Conservation (phyloP, 2,797 vertebrate species). For the Hapalemur alaotrensis region DNA sequence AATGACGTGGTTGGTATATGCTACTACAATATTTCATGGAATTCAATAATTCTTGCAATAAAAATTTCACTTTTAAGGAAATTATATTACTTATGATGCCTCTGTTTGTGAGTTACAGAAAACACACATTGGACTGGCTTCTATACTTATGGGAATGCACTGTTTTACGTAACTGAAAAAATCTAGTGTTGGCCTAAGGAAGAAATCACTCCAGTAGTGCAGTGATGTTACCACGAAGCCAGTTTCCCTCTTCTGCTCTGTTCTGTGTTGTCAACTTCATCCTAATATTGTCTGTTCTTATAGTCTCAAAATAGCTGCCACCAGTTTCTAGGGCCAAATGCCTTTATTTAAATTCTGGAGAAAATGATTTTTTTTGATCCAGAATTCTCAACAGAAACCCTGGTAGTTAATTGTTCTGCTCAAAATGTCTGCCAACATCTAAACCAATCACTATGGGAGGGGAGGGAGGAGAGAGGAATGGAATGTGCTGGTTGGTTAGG, state of each 20-base stretch:
- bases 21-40: neutral
- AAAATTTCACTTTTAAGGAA: neutral
- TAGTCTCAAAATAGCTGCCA: neutral
- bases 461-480: neutral
- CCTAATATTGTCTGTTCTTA: neutral
- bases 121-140: neutral
- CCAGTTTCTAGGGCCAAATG: neutral
- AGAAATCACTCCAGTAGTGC: neutral
- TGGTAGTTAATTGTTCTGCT: neutral
- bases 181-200: neutral
- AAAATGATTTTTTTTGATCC: slow-evolving; percentile 15
- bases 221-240: neutral
- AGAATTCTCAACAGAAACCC: neutral
- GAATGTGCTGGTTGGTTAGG: neutral
- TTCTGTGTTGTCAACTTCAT: neutral
- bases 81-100: neutral
- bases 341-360: neutral
- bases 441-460: neutral
- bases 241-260: neutral
- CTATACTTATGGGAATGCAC: neutral
- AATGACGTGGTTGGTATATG: neutral
- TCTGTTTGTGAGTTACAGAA: neutral
- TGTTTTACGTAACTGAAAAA: neutral
- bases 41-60: neutral
- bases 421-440: neutral